Percentiles rank a stretch among this genome's conserved stretches.
Evolutionary conservation across 2,888 invertebrate species (phyloP).

Genomic region (Dromius quadrimaculatus): DNA sequence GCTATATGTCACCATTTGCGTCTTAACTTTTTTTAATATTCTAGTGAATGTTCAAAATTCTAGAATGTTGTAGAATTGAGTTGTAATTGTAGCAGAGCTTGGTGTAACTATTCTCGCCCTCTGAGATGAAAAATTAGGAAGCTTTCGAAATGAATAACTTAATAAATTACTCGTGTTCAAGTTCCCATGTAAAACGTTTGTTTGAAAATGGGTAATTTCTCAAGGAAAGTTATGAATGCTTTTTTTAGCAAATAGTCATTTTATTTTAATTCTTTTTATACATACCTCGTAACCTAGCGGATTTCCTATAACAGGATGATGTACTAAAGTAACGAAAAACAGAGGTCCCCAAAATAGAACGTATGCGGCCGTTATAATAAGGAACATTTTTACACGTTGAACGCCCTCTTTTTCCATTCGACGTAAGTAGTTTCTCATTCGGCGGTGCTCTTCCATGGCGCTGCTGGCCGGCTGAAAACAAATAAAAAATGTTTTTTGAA

Average conservation of each 20-base stretch:
- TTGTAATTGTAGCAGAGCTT: too few relatives aligned
- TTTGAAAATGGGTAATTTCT: constrained; percentile 38
- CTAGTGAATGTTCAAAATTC: too few relatives aligned
- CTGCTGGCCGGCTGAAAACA: constrained; percentile 65
- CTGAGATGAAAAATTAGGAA: constrained; percentile 11
- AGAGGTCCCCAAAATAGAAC: constrained; percentile 92
- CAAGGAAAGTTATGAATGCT: constrained; percentile 42
- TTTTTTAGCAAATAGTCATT: constrained; percentile 26
- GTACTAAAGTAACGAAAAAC: constrained; percentile 85
- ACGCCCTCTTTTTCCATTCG: constrained; percentile 85
- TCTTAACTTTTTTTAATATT: too few relatives aligned
- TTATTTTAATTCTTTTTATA: constrained; percentile 25
- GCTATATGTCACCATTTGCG: too few relatives aligned
- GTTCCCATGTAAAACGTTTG: constrained; percentile 25
- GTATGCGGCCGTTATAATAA: constrained; percentile 86
- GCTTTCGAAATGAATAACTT: constrained; percentile 21
- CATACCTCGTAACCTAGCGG: constrained; percentile 80
- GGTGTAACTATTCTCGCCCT: too few relatives aligned
- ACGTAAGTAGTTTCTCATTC: constrained; percentile 81
- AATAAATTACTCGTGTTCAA: constrained; percentile 16
- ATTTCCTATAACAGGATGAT: constrained; percentile 80
- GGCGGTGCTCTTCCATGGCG: constrained; percentile 77
- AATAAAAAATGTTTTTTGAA: background rate
- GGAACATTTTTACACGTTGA: constrained; percentile 86
- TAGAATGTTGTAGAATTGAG: too few relatives aligned